These are phyloP conservation scores for Meriones psammophilus DNA, from an alignment of 2,797 vertebrate species.

Conservation along the genomic window DNA sequence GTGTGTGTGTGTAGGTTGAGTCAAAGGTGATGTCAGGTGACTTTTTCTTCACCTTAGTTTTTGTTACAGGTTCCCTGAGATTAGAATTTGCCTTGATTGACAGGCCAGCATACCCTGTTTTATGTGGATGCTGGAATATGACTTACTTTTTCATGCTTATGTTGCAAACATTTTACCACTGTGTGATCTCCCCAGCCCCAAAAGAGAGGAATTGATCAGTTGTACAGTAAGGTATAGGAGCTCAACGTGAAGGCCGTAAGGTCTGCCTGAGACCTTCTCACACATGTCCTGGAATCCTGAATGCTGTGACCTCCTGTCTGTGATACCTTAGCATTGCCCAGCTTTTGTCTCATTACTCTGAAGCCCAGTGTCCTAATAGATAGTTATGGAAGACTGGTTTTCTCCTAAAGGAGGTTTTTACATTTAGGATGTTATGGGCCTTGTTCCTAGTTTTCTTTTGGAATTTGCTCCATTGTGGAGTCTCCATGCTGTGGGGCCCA, in stretches of 20 bases:
- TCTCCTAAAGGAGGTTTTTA: neutral
- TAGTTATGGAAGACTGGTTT: neutral
- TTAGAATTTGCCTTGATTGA: neutral
- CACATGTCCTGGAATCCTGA: neutral
- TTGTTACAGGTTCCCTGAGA: no score
- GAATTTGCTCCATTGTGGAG: neutral
- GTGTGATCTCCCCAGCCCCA: neutral
- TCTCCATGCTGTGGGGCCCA: neutral
- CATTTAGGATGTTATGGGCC: neutral
- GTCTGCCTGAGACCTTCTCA: neutral
- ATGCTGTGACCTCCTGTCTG: neutral
- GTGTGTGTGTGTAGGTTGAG: neutral
- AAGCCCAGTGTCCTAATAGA: neutral
- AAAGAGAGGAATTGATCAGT: neutral
- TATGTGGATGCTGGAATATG: neutral
- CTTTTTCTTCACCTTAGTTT: neutral
- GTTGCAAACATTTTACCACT: neutral
- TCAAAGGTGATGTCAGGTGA: neutral
- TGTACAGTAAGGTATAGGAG: neutral
- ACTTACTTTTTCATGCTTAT: neutral
- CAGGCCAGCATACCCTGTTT: neutral
- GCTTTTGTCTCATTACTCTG: neutral
- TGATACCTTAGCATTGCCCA: accelerated
- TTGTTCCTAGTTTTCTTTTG: neutral
- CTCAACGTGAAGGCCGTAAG: neutral